Percentiles rank a stretch among this genome's conserved stretches.
These are phyloP conservation scores for Equus quagga DNA, from an alignment of 2,113 vertebrate genomes.

Conservation along the genomic window DNA sequence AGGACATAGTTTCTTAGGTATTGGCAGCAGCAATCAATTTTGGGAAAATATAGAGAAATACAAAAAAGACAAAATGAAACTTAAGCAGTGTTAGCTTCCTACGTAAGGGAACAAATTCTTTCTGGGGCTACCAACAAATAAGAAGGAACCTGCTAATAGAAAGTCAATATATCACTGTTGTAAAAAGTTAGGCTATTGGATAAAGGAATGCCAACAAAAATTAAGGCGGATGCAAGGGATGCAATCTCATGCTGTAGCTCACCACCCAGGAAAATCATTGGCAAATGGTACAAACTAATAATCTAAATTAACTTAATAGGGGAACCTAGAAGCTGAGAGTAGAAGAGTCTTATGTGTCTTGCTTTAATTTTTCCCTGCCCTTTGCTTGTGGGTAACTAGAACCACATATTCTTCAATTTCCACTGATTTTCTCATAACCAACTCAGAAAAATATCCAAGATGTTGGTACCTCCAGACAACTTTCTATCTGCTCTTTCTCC, in stretches of 20 bases:
- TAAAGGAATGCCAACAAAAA: neutral
- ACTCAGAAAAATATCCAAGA: neutral
- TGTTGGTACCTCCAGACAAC: neutral
- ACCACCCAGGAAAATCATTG: neutral
- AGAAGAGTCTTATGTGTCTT: neutral
- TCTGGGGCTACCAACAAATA: neutral
- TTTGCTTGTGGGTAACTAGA: neutral
- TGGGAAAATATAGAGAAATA: neutral
- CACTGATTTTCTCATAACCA: neutral
- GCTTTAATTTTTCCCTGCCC: neutral
- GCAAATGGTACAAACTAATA: neutral
- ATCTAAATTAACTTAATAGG: neutral
- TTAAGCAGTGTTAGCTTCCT: neutral
- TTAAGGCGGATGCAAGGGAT: neutral
- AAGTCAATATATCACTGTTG: neutral
- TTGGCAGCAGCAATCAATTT: neutral
- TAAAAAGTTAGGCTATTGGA: neutral
- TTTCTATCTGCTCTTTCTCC: neutral
- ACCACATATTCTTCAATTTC: neutral
- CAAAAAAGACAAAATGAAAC: neutral
- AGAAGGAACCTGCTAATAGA: neutral
- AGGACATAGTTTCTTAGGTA: neutral
- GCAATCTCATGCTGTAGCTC: neutral
- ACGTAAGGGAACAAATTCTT: neutral
- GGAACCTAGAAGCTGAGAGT: neutral